Conservation (phyloP, 2,888 invertebrate genomes). For the Alitta virens region DNA sequence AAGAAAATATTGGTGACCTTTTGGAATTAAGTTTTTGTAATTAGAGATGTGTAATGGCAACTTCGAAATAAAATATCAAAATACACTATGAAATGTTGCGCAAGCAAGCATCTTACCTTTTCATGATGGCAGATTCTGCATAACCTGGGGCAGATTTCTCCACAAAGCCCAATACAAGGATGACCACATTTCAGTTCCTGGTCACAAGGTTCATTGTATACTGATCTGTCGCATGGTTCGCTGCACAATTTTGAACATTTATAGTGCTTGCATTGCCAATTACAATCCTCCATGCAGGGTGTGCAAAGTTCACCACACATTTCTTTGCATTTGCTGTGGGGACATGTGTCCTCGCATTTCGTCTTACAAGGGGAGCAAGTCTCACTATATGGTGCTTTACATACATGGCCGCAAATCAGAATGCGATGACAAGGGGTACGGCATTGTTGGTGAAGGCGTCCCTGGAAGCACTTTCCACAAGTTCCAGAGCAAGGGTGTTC, state of each 20-base stretch:
- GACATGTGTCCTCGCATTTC: constrained; percentile 52
- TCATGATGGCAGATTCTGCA: constrained; percentile 63
- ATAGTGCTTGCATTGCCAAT: constrained; percentile 49
- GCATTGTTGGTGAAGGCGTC: constrained; percentile 66
- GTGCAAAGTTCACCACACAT: constrained; percentile 45
- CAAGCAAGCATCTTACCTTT: constrained; percentile 38
- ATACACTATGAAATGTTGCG: too few species aligned
- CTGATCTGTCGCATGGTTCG: constrained; percentile 52
- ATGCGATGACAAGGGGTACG: constrained; percentile 61
- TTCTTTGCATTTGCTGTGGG: constrained; percentile 43
- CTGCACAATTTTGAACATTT: constrained; percentile 47
- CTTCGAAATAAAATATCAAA: too few species aligned
- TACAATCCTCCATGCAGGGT: constrained; percentile 52
- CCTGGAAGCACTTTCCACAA: constrained; percentile 62
- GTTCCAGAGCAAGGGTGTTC: constrained; percentile 42
- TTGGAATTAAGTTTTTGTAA: too few species aligned
- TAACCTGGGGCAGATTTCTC: constrained; percentile 68
- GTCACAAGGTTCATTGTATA: constrained; percentile 51
- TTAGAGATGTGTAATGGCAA: too few species aligned
- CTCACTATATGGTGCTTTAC: constrained; percentile 47
- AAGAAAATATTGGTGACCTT: constrained; percentile 52
- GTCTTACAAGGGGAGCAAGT: constrained; percentile 52
- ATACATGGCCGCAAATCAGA: constrained; percentile 60
- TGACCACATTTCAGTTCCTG: constrained; percentile 62
- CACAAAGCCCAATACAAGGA: constrained; percentile 68